A percentile compares a stretch with the other conserved stretches of the same genome.
phyloP scores from a whole-genome alignment of 2,797 vertebrate species.

The Arctocebus calabarensis region DNA sequence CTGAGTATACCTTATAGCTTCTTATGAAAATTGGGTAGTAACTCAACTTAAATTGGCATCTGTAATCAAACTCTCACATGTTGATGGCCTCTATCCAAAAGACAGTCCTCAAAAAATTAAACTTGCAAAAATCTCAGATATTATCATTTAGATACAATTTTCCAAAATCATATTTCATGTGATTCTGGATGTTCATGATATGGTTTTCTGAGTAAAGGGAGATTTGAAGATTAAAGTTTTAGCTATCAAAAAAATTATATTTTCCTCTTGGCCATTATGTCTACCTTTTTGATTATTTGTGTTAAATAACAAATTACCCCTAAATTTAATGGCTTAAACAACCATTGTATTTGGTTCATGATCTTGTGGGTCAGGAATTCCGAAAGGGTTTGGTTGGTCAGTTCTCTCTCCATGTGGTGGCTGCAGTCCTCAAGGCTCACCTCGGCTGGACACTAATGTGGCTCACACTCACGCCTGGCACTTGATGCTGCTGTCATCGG shows the following conservation, averaged over 20 bases:
- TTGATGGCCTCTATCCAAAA: background rate
- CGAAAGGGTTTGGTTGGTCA: background rate
- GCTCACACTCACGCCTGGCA: background rate
- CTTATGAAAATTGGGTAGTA: background rate
- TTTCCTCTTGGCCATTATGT: background rate
- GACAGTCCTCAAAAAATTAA: background rate
- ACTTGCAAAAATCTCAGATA: background rate
- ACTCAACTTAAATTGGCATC: background rate
- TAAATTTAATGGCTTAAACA: background rate
- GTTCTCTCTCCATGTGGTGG: background rate
- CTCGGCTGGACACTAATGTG: background rate
- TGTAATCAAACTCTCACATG: background rate
- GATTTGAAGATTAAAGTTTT: background rate
- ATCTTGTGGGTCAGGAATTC: slow-evolving; percentile 6
- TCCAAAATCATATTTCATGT: background rate
- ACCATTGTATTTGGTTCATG: background rate
- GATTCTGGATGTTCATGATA: background rate
- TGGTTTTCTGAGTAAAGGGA: background rate
- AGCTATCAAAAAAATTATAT: background rate
- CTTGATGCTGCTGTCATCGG: background rate
- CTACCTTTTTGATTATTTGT: background rate
- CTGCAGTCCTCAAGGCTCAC: background rate
- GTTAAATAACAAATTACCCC: background rate
- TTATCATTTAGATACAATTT: background rate
- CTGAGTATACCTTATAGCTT: background rate